Percentiles rank a stretch among this genome's conserved stretches.
Conservation (phyloP, 2,113 vertebrate genomes). For the Megaptera novaeangliae region DNA sequence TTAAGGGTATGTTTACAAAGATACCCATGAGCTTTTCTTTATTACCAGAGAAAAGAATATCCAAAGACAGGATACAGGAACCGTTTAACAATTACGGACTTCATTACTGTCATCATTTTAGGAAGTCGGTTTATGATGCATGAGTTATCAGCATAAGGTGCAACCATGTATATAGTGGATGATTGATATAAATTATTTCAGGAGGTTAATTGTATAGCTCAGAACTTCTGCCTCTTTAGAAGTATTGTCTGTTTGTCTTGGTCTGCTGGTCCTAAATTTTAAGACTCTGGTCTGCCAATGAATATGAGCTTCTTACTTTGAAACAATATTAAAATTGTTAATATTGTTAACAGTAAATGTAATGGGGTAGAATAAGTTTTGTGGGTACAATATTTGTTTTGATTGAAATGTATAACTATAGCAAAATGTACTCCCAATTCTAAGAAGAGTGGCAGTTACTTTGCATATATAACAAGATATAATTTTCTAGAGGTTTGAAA, state of each 20-base stretch:
- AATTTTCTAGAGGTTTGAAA: conserved; percentile 8
- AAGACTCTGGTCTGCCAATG: neutral
- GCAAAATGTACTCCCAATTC: neutral
- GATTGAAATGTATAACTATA: neutral
- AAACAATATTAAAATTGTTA: neutral
- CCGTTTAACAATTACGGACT: neutral
- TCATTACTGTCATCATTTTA: neutral
- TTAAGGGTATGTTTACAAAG: neutral
- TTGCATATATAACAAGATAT: neutral
- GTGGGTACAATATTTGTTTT: neutral
- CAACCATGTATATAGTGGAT: neutral
- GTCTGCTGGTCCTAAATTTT: neutral
- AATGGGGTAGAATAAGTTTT: neutral
- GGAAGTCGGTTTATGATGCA: neutral
- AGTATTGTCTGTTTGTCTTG: neutral
- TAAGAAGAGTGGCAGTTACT: neutral
- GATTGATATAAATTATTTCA: neutral
- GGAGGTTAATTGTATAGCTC: neutral
- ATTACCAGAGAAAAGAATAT: neutral
- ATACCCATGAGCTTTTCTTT: neutral
- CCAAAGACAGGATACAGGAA: neutral
- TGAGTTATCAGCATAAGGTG: neutral
- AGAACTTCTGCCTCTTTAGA: neutral
- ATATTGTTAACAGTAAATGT: neutral
- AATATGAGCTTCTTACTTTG: neutral